Percentiles rank a stretch among this genome's conserved stretches.
Evolutionary conservation across 2,888 invertebrate genomes (phyloP).

Genomic region (Agonopterix subpropinquella): DNA sequence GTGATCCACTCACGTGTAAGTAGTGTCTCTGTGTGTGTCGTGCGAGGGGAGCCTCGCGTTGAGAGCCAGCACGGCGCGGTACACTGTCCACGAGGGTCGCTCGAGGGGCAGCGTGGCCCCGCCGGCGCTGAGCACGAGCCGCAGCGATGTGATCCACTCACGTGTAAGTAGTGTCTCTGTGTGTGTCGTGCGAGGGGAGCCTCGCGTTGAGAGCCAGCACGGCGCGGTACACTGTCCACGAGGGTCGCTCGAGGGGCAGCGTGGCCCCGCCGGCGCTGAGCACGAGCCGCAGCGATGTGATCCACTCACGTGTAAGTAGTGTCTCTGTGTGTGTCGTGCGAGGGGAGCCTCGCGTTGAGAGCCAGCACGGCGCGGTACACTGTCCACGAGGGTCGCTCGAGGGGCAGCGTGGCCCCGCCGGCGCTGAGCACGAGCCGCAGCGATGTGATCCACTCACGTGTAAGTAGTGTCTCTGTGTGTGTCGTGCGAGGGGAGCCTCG

Average conservation of each 20-base stretch:
- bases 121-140: conserved; percentile 67
- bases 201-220: conserved; percentile 85
- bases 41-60: conserved; percentile 76
- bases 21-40: conserved; percentile 94
- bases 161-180: conserved; percentile 97
- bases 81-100: conserved; percentile 93
- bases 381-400: conserved; percentile 91
- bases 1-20: no score
- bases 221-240: conserved; percentile 96
- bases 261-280: conserved; percentile 48
- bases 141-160: no score
- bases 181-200: conserved; percentile 84
- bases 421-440: conserved; percentile 78
- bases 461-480: conserved; percentile 95
- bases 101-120: conserved; percentile 79
- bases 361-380: conserved; percentile 96
- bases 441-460: no score
- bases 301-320: no score
- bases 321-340: conserved; percentile 91
- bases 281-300: conserved; percentile 84
- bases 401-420: conserved; percentile 72
- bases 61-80: conserved; percentile 93
- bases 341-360: conserved; percentile 74
- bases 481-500: conserved; percentile 80
- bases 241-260: conserved; percentile 85